These are phyloP conservation scores for Galerucella pusilla DNA, from an alignment of 2,888 invertebrate genomes.

Conservation along the genomic window DNA sequence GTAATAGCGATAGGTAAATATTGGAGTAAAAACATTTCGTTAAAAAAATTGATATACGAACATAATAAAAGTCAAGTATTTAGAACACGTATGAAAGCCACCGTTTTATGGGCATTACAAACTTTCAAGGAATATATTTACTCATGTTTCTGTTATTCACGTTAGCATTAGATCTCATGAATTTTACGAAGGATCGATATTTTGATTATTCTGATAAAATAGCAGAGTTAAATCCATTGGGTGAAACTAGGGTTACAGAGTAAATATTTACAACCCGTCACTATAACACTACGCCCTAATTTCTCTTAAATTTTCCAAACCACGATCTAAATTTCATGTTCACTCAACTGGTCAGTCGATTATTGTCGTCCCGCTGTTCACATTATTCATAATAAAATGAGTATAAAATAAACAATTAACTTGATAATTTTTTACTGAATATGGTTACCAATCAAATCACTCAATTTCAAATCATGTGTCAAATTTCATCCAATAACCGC, in stretches of 20 bases:
- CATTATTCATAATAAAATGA: background rate
- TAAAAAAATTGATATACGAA: too few species aligned
- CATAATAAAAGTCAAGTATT: background rate
- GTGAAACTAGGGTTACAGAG: background rate
- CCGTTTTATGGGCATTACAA: background rate
- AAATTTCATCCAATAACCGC: too few species aligned
- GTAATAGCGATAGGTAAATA: too few species aligned
- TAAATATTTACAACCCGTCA: background rate
- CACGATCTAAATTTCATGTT: background rate
- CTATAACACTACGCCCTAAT: background rate
- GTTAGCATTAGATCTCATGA: background rate
- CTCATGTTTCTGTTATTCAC: background rate
- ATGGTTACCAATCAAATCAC: too few species aligned
- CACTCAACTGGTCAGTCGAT: background rate
- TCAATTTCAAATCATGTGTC: too few species aligned
- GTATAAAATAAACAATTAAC: background rate
- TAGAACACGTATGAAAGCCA: background rate
- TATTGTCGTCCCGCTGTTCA: background rate
- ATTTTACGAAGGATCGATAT: conserved; percentile 4
- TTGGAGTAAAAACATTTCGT: too few species aligned
- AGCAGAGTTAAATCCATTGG: background rate
- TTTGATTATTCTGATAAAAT: background rate
- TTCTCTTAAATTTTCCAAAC: conserved; percentile 6
- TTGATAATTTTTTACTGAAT: too few species aligned
- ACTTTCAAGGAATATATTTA: background rate